These are phyloP conservation scores for Zonitis immaculata DNA, from an alignment of 2,888 invertebrate genomes.

Conservation along the genomic window DNA sequence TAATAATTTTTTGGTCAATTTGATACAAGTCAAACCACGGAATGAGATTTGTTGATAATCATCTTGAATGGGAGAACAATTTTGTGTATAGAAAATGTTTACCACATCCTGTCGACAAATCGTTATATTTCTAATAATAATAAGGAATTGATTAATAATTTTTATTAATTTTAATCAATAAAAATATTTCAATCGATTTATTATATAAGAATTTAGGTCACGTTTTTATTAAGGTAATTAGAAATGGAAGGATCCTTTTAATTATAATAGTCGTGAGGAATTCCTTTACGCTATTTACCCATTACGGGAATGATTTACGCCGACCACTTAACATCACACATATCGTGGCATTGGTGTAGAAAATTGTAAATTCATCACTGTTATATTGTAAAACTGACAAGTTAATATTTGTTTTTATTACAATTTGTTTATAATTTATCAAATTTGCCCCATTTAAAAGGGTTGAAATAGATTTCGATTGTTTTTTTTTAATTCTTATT, in stretches of 20 bases:
- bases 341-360: constrained; percentile 8
- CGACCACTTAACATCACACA: constrained; percentile 10
- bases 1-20: constrained; percentile 11
- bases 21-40: constrained; percentile 8
- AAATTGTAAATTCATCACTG: constrained; percentile 18
- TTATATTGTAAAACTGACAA: constrained; percentile 9
- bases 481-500: background rate
- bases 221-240: constrained; percentile 7
- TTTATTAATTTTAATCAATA: background rate
- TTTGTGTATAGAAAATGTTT: constrained; percentile 8
- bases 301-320: constrained; percentile 18
- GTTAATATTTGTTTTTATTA: constrained; percentile 6
- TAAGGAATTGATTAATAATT: background rate
- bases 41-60: constrained; percentile 7
- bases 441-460: background rate
- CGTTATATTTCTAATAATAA: too few relatives aligned
- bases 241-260: constrained; percentile 8
- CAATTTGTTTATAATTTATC: constrained; percentile 6
- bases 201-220: constrained; percentile 8
- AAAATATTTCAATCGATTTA: background rate
- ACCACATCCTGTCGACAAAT: constrained; percentile 17
- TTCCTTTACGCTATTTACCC: constrained; percentile 13
- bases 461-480: background rate
- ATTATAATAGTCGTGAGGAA: constrained; percentile 16
- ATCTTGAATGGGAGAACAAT: constrained; percentile 4